Evolutionary conservation across 2,888 invertebrate genomes (phyloP).

Genomic region (Oscheius onirici): DNA sequence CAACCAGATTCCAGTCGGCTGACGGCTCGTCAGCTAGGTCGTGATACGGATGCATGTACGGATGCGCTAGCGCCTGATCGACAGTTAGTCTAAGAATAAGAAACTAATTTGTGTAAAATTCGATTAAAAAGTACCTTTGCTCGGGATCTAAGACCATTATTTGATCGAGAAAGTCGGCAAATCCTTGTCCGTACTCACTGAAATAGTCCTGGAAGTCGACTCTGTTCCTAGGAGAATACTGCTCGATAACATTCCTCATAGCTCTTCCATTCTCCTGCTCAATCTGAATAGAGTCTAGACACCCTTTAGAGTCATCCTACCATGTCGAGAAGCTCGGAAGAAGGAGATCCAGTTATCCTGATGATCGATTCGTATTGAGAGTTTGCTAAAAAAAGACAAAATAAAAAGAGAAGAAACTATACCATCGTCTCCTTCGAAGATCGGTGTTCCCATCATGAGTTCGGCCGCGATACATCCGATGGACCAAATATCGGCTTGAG

Average conservation of each 20-base stretch:
- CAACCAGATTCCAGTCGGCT: slow-evolving; percentile 56
- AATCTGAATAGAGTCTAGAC: slow-evolving; percentile 38
- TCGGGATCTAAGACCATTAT: slow-evolving; percentile 68
- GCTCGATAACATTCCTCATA: slow-evolving; percentile 58
- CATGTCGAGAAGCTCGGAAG: slow-evolving; percentile 58
- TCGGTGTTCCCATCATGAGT: slow-evolving; percentile 56
- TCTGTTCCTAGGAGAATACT: slow-evolving; percentile 35
- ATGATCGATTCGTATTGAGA: slow-evolving; percentile 64
- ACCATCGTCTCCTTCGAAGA: slow-evolving; percentile 65
- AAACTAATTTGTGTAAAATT: background rate
- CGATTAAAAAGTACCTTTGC: slow-evolving; percentile 38
- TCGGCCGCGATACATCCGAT: slow-evolving; percentile 70
- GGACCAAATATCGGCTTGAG: slow-evolving; percentile 67
- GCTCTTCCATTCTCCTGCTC: slow-evolving; percentile 54
- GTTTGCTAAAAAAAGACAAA: slow-evolving; percentile 46
- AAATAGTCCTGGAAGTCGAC: slow-evolving; percentile 42
- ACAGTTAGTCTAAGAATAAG: slow-evolving; percentile 58
- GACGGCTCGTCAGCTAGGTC: slow-evolving; percentile 63
- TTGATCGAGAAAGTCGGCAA: slow-evolving; percentile 65
- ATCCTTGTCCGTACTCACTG: slow-evolving; percentile 36
- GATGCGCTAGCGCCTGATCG: slow-evolving; percentile 63
- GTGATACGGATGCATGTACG: slow-evolving; percentile 56
- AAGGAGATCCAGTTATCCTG: slow-evolving; percentile 65
- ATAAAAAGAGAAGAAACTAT: background rate
- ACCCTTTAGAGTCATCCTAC: slow-evolving; percentile 16